Base-by-base conservation (phyloP, 2,888 invertebrate genomes). In the Lochmaea capreae region DNA sequence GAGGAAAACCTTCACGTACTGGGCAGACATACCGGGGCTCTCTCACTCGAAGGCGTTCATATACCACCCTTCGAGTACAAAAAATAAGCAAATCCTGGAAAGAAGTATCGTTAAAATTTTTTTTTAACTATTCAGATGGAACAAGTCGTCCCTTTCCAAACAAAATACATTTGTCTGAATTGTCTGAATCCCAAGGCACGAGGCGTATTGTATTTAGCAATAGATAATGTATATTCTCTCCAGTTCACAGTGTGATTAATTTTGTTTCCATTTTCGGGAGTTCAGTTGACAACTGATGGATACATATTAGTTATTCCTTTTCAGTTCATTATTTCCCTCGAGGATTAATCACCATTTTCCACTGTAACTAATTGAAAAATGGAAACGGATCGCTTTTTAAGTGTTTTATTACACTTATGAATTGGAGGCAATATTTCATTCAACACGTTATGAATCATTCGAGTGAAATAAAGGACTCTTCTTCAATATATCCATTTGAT, bases 221-320 rank as follows among this genome's bases (percentile, higher is more conserved):
- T 79, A 78, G 81, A 83, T 82, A 83, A 83, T 82, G 80, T 80
- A 81, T 83, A 79, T 80, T 75, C 80, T 79, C 80, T 79, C 78
- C 79, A 70, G 76, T 77, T 79, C 77, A 80, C 79, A 79, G 79
- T 72, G 81, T 82, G 81, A 83, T 83, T 83, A 83, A 83, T 83
- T 81, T 83, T 82, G 77, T 76, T 79, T 75, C 72, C 76, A 78
- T 81, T 79, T 80, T 79, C 79, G 76, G 43, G 43, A 57, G 43
- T 57, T 57, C 61, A 39, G n/a, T 39, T 14, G 39, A 42, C 74
- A 74, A 66, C 70, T 80, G 81, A 81, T 80, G 79, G 79, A 79
- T 79, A 67, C 75, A 73, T 79, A 79, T 79, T 78, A 78, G 77
- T 78, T 79, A 79, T 80, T 79, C 78, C 75, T 79, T 77, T 76